Evolutionary conservation across 2,888 invertebrate genomes (phyloP), one percentile per base, ranked within the genome.

Genomic region (Drosophila mercatorum): DNA sequence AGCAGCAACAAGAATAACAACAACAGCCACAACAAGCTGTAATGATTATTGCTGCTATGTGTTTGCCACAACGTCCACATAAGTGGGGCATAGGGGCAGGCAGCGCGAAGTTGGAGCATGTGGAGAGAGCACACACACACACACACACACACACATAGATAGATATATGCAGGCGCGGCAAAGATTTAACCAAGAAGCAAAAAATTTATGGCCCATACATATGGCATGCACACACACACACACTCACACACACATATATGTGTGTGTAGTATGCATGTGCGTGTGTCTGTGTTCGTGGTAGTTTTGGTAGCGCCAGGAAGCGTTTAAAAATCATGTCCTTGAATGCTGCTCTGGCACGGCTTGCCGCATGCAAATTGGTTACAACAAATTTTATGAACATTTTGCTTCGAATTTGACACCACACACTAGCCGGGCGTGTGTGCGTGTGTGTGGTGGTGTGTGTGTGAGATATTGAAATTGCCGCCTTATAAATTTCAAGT

Each of bases 41-140:
- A 88, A 85, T 85, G 84, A 85, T 85, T 85, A 85, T 85, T 85
- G 84, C 84, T 85, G 78, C 85, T 66, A 82, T 86, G 86, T 86
- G 86, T 83, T 83, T 86, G 83, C 87, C 83, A 83, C 84, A 86
- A 81, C 78, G 81, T 80, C 80, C 83, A 69, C 79, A 65, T 64
- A 70, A 67, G 49, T 49, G 49, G 17, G 34, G 17, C 40, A 40
- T 17, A 40, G 53, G 36, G 40, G 44, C 68, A 31, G 26, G 12
- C 12, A 28, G n/a, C 41, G 26, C 26, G 17, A 22, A 40, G 38
- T 38, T 11, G 41, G n/a, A 12, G 47, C 8, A 28, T 58, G 64
- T 31, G 17, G 28, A 28, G 64, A 40, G 34, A 26, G 31, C 26
- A 58, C 38, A 46, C 52, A 36, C 22, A 22, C 2, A 22, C 22